phyloP scores from a whole-genome alignment of 37 sponge, comb jelly and placozoan genomes.

The Chondrosia reniformis region DNA sequence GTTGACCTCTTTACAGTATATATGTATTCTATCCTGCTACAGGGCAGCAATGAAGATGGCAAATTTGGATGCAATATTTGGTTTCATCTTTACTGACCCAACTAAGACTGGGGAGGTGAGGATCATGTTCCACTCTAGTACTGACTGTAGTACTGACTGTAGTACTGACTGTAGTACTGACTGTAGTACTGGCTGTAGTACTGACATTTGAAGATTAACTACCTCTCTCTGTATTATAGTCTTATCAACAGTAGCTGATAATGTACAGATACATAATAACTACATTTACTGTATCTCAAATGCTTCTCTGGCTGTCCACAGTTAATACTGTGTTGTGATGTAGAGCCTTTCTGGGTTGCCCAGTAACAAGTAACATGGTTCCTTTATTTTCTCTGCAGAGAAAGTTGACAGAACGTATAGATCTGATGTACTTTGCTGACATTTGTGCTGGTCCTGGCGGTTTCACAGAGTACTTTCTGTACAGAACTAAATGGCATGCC shows the following conservation, averaged over 20 bases:
- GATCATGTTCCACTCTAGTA: too few relatives aligned
- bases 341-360: too few relatives aligned
- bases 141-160: too few relatives aligned
- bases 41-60: constrained; percentile 99
- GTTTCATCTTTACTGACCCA: constrained; percentile 71
- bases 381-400: constrained; percentile 12
- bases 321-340: too few relatives aligned
- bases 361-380: background rate
- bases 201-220: too few relatives aligned
- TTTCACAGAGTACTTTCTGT: constrained; percentile 98
- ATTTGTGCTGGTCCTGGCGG: constrained; percentile 99
- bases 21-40: background rate
- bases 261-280: too few relatives aligned
- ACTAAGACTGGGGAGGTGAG: background rate
- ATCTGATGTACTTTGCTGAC: constrained; percentile 93
- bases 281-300: too few relatives aligned
- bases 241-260: too few relatives aligned
- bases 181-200: too few relatives aligned
- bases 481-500: constrained; percentile 84
- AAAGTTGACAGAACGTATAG: constrained; percentile 13
- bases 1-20: background rate
- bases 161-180: too few relatives aligned
- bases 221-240: too few relatives aligned
- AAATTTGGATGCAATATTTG: constrained; percentile 88
- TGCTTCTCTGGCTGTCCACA: too few relatives aligned